Conservation (phyloP, 2,113 vertebrate species). For the Atractosteus spatula region DNA sequence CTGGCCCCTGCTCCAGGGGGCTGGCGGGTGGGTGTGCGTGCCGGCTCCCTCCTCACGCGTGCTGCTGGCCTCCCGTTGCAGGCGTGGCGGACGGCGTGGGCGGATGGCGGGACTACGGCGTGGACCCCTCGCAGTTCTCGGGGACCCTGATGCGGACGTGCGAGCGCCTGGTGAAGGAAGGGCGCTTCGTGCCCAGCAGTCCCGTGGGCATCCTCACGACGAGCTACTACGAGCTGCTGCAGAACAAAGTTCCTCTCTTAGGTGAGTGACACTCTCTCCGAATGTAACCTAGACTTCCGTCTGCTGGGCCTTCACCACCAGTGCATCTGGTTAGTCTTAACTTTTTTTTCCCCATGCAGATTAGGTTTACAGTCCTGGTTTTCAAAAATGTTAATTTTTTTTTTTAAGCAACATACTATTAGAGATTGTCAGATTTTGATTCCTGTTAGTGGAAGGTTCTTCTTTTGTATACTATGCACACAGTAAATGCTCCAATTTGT, state of each 20-base stretch:
- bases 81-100: constrained; percentile 96
- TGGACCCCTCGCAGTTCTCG: constrained; percentile 97
- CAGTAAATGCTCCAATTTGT: too few species aligned
- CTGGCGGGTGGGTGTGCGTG: too few species aligned
- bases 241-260: constrained; percentile 96
- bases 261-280: constrained; percentile 67
- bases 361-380: too few species aligned
- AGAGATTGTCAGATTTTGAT: too few species aligned
- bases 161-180: constrained; percentile 93
- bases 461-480: too few species aligned
- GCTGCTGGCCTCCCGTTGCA: constrained; percentile 38
- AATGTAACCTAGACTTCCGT: not conserved
- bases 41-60: not conserved
- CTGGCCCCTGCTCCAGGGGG: too few species aligned
- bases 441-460: too few species aligned
- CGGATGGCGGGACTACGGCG: constrained; percentile 97
- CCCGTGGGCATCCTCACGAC: constrained; percentile 94
- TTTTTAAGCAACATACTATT: too few species aligned
- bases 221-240: constrained; percentile 91
- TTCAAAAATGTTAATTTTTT: too few species aligned
- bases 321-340: too few species aligned
- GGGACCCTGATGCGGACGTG: constrained; percentile 95
- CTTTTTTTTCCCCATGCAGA: too few species aligned
- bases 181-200: constrained; percentile 87
- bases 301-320: not conserved